phyloP scores from a whole-genome alignment of 2,797 vertebrate genomes.

The Dicrostonyx torquatus region DNA sequence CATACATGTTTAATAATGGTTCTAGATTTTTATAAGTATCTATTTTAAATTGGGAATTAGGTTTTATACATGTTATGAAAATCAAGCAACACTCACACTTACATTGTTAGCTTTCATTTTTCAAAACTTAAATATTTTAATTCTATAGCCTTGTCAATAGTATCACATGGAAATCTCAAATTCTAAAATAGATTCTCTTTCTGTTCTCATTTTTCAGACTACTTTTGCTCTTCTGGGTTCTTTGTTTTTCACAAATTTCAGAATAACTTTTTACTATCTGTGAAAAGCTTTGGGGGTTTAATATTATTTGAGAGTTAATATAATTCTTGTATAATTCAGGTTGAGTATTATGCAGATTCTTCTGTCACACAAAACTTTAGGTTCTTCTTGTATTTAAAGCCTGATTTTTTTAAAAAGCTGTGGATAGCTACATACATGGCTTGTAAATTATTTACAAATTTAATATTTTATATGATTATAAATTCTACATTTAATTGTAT shows the following conservation, averaged over 20 bases:
- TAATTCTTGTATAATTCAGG: neutral
- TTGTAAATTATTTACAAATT: neutral
- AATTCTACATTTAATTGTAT: neutral
- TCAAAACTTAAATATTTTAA: neutral
- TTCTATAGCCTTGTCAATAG: neutral
- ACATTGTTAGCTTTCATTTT: neutral
- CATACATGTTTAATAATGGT: neutral
- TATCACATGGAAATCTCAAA: neutral
- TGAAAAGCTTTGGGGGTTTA: neutral
- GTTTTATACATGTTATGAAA: neutral
- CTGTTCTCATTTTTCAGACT: neutral
- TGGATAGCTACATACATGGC: neutral
- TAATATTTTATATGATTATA: neutral
- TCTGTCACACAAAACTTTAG: neutral
- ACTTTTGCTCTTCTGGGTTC: neutral
- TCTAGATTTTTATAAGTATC: neutral
- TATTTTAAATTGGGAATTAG: neutral
- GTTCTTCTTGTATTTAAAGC: neutral
- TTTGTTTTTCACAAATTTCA: neutral
- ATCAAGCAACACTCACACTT: neutral
- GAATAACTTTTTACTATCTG: neutral
- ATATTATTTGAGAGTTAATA: neutral
- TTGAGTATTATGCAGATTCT: neutral
- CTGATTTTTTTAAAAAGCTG: neutral
- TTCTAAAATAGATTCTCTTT: neutral